phyloP scores from a whole-genome alignment of 2,797 vertebrate genomes.

The Pteronotus mesoamericanus region DNA sequence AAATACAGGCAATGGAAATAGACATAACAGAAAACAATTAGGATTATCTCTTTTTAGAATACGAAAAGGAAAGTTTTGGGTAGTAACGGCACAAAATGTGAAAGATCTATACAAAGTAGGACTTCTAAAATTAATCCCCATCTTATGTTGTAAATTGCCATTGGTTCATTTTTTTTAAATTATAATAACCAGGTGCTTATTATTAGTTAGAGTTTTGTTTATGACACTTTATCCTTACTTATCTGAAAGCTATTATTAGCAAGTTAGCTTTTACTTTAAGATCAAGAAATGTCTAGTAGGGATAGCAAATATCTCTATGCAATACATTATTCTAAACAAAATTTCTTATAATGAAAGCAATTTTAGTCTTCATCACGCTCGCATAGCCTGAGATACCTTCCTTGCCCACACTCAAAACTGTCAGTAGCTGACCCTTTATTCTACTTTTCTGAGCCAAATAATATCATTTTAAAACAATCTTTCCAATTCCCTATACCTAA shows the following conservation, averaged over 20 bases:
- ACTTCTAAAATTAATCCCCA: neutral
- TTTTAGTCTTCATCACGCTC: neutral
- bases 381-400: neutral
- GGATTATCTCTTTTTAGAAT: neutral
- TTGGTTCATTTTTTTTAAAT: neutral
- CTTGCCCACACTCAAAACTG: neutral
- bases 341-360: constrained; percentile 12
- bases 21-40: constrained; percentile 45
- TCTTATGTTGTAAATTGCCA: neutral
- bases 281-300: neutral
- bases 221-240: constrained; percentile 12
- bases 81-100: neutral
- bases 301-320: constrained; percentile 8
- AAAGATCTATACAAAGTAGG: neutral
- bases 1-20: constrained; percentile 32
- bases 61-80: neutral
- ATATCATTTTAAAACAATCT: neutral
- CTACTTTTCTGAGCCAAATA: neutral
- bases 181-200: neutral
- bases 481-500: constrained; percentile 4
- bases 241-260: neutral
- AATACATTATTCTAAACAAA: constrained; percentile 22
- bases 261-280: constrained; percentile 36
- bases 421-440: neutral
- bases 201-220: neutral